Evolutionary conservation across 1,140 invertebrate genomes (phyloP).

Genomic region (Planococcus citri): DNA sequence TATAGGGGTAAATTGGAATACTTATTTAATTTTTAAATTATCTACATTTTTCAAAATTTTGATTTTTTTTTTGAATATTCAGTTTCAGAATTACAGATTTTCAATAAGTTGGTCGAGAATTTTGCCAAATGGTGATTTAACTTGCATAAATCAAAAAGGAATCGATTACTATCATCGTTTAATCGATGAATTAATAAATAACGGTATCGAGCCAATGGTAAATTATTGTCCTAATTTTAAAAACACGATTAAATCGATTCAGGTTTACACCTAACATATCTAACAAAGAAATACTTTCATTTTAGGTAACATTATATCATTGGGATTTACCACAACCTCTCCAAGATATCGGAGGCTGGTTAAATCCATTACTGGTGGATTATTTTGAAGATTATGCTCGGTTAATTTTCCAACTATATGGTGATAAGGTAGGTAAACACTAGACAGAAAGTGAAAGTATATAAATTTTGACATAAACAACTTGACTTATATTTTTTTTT

Average conservation of each 20-base stretch:
- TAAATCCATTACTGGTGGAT: slow-evolving; percentile 42
- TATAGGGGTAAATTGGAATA: slow-evolving; percentile 34
- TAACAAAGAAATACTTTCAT: neutral
- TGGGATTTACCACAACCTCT: slow-evolving; percentile 40
- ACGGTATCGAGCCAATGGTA: slow-evolving; percentile 44
- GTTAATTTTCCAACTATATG: slow-evolving; percentile 40
- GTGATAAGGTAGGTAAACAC: slow-evolving; percentile 38
- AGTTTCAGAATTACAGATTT: slow-evolving; percentile 45
- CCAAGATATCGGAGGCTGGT: slow-evolving; percentile 47
- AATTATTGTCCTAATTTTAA: slow-evolving; percentile 41
- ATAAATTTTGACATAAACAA: slow-evolving; percentile 35
- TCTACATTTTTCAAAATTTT: slow-evolving; percentile 35
- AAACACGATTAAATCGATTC: slow-evolving; percentile 33
- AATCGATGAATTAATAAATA: slow-evolving; percentile 35
- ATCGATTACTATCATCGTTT: slow-evolving; percentile 38
- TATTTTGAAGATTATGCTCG: slow-evolving; percentile 41
- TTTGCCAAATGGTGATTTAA: slow-evolving; percentile 42
- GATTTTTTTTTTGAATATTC: slow-evolving; percentile 31
- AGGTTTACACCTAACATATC: slow-evolving; percentile 32
- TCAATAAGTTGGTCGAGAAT: slow-evolving; percentile 53
- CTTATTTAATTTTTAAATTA: too few relatives aligned
- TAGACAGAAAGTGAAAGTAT: too few relatives aligned
- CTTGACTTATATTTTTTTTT: too few relatives aligned
- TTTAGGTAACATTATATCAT: slow-evolving; percentile 41
- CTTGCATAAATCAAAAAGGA: slow-evolving; percentile 45